A percentile compares a stretch with the other conserved stretches of the same genome.
Evolutionary conservation across 1,140 invertebrate species (phyloP).

Genomic region (Ceratina australensis): DNA sequence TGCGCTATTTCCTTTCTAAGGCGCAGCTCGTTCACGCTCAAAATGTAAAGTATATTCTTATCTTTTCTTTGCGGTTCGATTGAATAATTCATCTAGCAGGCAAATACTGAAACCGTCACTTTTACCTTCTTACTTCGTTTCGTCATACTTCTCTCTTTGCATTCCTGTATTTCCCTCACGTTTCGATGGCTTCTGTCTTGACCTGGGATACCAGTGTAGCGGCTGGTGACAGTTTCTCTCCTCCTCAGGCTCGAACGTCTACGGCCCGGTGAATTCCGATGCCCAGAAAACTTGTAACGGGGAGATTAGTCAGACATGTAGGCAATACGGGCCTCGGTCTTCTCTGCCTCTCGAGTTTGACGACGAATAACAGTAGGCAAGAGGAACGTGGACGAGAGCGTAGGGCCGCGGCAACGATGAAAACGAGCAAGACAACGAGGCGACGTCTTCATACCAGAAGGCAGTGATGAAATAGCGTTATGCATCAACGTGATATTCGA

Average conservation of each 20-base stretch:
- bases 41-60: neutral
- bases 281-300: slow-evolving; percentile 59
- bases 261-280: slow-evolving; percentile 47
- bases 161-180: slow-evolving; percentile 33
- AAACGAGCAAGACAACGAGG: slow-evolving; percentile 35
- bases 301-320: slow-evolving; percentile 63
- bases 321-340: slow-evolving; percentile 13
- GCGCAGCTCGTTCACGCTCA: too few relatives aligned
- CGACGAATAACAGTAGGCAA: slow-evolving; percentile 49
- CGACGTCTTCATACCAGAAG: slow-evolving; percentile 64
- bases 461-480: slow-evolving; percentile 70
- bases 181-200: slow-evolving; percentile 46
- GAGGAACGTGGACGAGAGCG: slow-evolving; percentile 42
- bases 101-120: slow-evolving; percentile 31
- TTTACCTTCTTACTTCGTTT: slow-evolving; percentile 25
- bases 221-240: slow-evolving; percentile 37
- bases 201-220: slow-evolving; percentile 45
- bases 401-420: slow-evolving; percentile 50
- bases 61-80: neutral
- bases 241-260: neutral
- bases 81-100: slow-evolving; percentile 35
- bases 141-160: slow-evolving; percentile 18
- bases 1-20: neutral
- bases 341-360: slow-evolving; percentile 18
- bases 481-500: slow-evolving; percentile 73